phyloP scores from a whole-genome alignment of 1,140 invertebrate genomes.

The Meloidogyne floridensis region DNA sequence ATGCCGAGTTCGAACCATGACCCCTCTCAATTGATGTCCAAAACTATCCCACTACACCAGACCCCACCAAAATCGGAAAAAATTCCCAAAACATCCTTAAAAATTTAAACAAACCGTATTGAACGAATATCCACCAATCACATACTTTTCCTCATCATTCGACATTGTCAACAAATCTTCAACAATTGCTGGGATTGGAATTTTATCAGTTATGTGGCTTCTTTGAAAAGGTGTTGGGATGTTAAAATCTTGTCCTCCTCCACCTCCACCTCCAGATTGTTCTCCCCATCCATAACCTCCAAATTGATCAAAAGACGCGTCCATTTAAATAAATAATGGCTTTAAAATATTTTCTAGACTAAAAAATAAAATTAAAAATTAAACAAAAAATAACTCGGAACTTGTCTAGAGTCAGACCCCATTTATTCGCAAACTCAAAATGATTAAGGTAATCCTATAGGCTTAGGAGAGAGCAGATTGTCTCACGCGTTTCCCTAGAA shows the following conservation, averaged over 20 bases:
- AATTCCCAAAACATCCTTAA: neutral
- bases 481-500: too few species aligned
- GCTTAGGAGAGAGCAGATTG: too few species aligned
- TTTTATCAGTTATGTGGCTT: constrained; percentile 17
- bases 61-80: too few species aligned
- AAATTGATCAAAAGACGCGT: constrained; percentile 26
- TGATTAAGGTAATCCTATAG: too few species aligned
- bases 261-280: too few species aligned
- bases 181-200: constrained; percentile 14
- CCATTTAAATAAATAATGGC: constrained; percentile 3
- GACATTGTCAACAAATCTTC: constrained; percentile 20
- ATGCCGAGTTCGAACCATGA: too few species aligned
- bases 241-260: neutral
- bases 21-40: too few species aligned
- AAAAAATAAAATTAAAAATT: neutral
- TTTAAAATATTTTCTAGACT: neutral
- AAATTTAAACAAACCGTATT: constrained; percentile 17
- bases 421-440: too few species aligned
- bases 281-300: constrained; percentile 25
- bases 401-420: too few species aligned
- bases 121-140: constrained; percentile 17
- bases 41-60: too few species aligned
- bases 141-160: constrained; percentile 23
- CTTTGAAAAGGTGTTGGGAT: neutral
- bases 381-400: too few species aligned